Evolutionary conservation across 1,140 invertebrate genomes (phyloP), one percentile per base, ranked within the genome.

Genomic region (Drosophila truncata): DNA sequence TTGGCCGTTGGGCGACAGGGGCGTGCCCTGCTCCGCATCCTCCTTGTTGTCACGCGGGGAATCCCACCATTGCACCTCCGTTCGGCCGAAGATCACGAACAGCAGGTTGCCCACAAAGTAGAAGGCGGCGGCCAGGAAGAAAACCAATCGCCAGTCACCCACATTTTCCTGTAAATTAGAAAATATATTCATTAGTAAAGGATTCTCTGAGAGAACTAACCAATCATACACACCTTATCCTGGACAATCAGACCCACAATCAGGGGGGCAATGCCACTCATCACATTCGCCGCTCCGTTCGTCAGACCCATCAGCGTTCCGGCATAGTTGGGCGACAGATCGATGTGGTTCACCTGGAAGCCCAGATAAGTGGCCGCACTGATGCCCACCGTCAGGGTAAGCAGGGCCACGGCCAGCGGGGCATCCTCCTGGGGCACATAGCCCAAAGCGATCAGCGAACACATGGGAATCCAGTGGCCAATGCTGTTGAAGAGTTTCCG

Each of bases 361-460:
- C 97, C 97, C 57, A 96, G 95, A 75, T 96, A 96, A 52, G 96
- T 94, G 25, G 96, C 96, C 7, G 96, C 96, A 73, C 97, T 97
- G 3, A 96, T 93, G 2, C 96, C 95, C 13, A 98, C 96, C 2
- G 97, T 96, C 0, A 96, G 65, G 0, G 95, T 94, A 0, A 97
- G 92, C 41, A 97, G 91, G 0, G 81, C 86, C 1, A 96, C 94
- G 0, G 96, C 95, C 18, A 95, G 50, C 0, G 70, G 81, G 10
- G 93, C 83, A 59, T 95, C 92, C 23, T 91, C 94, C 49, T 81
- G 87, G 0, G 93, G 93, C 29, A 95, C 93, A 81, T 95, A 96
- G 14, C 94, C 95, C 6, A 96, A 87, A 0, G 91, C 94, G n/a
- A 96, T 93, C 10, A 97, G 84, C 11, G 95, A 95, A 4, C 94